Evolutionary conservation across 2,797 vertebrate genomes (phyloP).

Genomic region (Neomorphus geoffroyi): DNA sequence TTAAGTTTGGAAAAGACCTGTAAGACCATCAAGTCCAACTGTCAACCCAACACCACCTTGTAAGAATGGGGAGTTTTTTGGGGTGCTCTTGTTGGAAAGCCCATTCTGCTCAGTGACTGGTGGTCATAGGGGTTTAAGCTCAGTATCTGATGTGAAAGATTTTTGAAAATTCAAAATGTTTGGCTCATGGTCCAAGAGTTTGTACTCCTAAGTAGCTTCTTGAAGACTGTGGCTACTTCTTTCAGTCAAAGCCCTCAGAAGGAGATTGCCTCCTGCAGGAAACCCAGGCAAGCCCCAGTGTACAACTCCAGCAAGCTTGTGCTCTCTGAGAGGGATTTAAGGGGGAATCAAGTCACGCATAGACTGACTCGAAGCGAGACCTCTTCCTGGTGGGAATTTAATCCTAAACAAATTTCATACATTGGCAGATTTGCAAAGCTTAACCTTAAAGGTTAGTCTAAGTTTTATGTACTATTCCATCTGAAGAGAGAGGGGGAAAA

Average conservation of each 20-base stretch:
- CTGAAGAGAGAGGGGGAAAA: neutral
- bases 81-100: neutral
- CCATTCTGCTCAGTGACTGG: neutral
- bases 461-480: neutral
- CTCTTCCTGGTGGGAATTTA: neutral
- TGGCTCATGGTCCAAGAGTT: neutral
- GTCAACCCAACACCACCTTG: no score
- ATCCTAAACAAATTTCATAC: neutral
- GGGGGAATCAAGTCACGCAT: neutral
- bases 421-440: slow-evolving; percentile 1
- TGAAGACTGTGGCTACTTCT: neutral
- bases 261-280: neutral
- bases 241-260: neutral
- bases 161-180: neutral
- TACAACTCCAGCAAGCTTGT: neutral
- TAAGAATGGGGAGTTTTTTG: neutral
- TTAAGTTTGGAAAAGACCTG: no score
- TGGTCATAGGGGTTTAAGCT: neutral
- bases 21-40: no score
- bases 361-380: neutral
- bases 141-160: neutral
- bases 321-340: neutral
- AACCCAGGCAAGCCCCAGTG: neutral
- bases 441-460: neutral
- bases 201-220: neutral